These are phyloP conservation scores for Indicator indicator DNA, from an alignment of 2,113 vertebrate species.

Conservation along the genomic window DNA sequence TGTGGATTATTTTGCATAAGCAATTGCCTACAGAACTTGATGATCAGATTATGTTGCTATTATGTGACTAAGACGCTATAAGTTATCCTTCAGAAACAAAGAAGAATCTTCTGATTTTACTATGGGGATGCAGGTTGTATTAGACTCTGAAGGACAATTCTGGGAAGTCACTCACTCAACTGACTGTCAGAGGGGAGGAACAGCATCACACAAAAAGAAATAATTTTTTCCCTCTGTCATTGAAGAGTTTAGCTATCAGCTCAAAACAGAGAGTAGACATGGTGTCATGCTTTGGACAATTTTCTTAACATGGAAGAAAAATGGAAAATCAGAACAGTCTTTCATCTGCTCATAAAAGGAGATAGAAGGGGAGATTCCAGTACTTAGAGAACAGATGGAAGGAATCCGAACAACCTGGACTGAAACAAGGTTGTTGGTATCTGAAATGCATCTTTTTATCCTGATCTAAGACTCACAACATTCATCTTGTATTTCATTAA, in stretches of 20 bases:
- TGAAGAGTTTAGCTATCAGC: not conserved
- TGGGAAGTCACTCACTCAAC: not conserved
- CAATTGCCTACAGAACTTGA: not conserved
- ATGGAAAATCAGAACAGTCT: not conserved
- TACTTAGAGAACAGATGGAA: not conserved
- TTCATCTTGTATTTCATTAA: not conserved
- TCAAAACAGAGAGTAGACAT: not conserved
- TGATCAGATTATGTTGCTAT: not conserved
- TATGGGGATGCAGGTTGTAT: not conserved
- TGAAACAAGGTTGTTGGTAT: not conserved
- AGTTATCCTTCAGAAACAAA: not conserved
- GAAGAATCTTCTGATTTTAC: not conserved
- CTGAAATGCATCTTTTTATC: not conserved
- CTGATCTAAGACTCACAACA: not conserved
- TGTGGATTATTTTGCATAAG: not conserved
- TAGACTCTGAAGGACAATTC: not conserved
- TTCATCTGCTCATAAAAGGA: not conserved
- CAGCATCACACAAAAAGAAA: not conserved
- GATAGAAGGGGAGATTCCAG: not conserved
- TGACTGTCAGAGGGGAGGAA: not conserved
- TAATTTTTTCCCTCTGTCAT: not conserved
- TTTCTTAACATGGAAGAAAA: not conserved
- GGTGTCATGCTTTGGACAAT: not conserved
- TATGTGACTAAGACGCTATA: not conserved
- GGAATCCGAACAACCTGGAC: not conserved